Evolutionary conservation across 2,113 vertebrate species (phyloP), one percentile per base, ranked within the genome.

Genomic region (Serinus canaria): DNA sequence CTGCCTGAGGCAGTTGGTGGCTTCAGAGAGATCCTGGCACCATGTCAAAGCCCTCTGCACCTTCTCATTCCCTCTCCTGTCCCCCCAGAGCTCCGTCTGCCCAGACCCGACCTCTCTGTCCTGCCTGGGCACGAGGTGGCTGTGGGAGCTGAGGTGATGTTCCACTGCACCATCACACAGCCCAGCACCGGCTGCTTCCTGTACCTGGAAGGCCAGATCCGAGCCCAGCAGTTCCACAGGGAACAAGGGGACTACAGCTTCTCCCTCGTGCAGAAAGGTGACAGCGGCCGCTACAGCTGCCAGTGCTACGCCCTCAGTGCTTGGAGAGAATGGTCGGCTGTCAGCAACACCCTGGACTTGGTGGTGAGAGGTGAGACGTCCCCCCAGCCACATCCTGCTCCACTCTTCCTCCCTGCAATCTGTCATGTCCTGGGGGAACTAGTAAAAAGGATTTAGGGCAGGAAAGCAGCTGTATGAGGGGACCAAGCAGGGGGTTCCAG

Each of bases 341-440:
- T 43, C 58, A 96, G 96, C 80, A 15, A 69, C 11, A 14, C 13
- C 33, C 49, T 92, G 89, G 70, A 88, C 43, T 21, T 95, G 67
- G 83, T 76, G 22, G 86, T 94, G 83, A 93, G 58, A 92, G 93
- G 94, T 96, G 53, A 95, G 91, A 79, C 31, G 31, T 4, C 6
- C 7, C 13, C 56, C 44, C 10, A 24, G 68, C 14, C 69, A 41
- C 75, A 41, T 33, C 44, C 46, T 55, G 3, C 66, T 27, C 52
- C 82, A 5, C 39, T 58, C 33, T 89, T 79, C 87, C 77, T 83
- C n/a, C 24, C 28, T 50, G 47, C 24, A 30, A 39, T 15, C 73
- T 37, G 63, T 41, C 59, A 49, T 43, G 9, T 82, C 59, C 47
- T 31, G 20, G 37, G 44, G 59, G 10, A 83, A 37, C 31, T 53